Evolutionary conservation across 2,888 invertebrate species (phyloP), one percentile per base, ranked within the genome.

Genomic region (Helicoverpa assulta): DNA sequence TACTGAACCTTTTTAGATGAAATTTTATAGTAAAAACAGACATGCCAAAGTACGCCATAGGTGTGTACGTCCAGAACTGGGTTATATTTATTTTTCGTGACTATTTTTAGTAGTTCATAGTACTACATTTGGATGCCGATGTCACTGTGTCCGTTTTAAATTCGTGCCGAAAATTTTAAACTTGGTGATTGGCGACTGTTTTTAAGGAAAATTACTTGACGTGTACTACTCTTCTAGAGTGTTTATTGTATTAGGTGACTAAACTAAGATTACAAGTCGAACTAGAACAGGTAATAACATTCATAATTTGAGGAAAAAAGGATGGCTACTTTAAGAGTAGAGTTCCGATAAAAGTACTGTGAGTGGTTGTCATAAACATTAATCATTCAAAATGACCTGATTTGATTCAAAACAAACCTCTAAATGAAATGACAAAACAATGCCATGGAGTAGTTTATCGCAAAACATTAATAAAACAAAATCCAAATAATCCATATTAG

Each of bases 21-120:
- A 0, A n/a, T 16, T 66, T 5, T 52, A 12, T 58, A 8, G 16
- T 58, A 57, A 62, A 37, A 53, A 50, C 51, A 67, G 54, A 43
- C 58, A 80, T 18, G 65, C 59, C 59, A 70, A 70, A 76, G 53
- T 70, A 66, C 65, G 61, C 71, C 43, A 37, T 74, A 52, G 54
- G 77, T 76, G 60, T 65, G 63, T 60, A 62, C 47, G 56, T 26
- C 55, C 71, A 58, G 62, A 84, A 80, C 69, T 84, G 62, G 83
- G 83, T 73, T 83, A 82, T 80, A 76, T 83, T 78, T 84, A 68
- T 74, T 84, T 82, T 73, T 78, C 60, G 52, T 81, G 21, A 66
- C 84, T 81, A 81, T 81, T 73, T 83, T 81, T 81, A 74, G 80
- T 65, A 65, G 71, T 66, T 62, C 70, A 57, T 61, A 40, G 40